Conservation (phyloP, 2,888 invertebrate species). For the Drosophila pegasa region DNA sequence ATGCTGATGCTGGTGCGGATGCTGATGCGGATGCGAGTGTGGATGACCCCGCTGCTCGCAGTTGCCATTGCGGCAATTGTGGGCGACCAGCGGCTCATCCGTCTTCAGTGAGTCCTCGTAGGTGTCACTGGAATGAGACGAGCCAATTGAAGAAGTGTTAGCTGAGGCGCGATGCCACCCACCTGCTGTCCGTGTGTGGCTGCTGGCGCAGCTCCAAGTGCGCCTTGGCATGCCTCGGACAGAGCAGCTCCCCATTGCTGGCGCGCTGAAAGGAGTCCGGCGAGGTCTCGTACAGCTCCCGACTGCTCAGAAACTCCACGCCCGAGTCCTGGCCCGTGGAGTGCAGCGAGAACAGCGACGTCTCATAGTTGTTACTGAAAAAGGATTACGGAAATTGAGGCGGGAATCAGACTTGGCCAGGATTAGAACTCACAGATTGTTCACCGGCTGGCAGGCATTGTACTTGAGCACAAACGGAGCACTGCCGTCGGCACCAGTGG, state of each 20-base stretch:
- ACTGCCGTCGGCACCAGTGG: slow-evolving; percentile 43
- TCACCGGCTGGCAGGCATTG: slow-evolving; percentile 82
- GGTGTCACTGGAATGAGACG: slow-evolving; percentile 86
- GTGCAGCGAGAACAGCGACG: slow-evolving; percentile 92
- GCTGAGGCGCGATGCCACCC: slow-evolving; percentile 8
- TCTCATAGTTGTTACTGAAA: slow-evolving; percentile 86
- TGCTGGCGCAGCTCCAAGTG: slow-evolving; percentile 71
- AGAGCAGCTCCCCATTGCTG: slow-evolving; percentile 68
- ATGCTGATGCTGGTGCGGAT: slow-evolving; percentile 63
- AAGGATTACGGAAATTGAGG: neutral
- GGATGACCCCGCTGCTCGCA: slow-evolving; percentile 74
- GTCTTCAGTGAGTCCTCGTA: slow-evolving; percentile 92
- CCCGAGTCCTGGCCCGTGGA: slow-evolving; percentile 94
- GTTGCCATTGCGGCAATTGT: slow-evolving; percentile 70
- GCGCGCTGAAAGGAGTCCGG: slow-evolving; percentile 80
- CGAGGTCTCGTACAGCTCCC: slow-evolving; percentile 82
- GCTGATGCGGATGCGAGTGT: slow-evolving; percentile 63
- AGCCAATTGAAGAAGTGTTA: too few species aligned
- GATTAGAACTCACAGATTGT: slow-evolving; percentile 76
- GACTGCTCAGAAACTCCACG: slow-evolving; percentile 86
- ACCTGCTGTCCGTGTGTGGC: slow-evolving; percentile 82
- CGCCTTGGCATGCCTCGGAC: slow-evolving; percentile 81
- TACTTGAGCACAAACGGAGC: slow-evolving; percentile 83
- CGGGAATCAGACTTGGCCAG: neutral
- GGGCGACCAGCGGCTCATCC: slow-evolving; percentile 75